Conservation (phyloP, 2,113 vertebrate genomes). For the Gracilinanus agilis region DNA sequence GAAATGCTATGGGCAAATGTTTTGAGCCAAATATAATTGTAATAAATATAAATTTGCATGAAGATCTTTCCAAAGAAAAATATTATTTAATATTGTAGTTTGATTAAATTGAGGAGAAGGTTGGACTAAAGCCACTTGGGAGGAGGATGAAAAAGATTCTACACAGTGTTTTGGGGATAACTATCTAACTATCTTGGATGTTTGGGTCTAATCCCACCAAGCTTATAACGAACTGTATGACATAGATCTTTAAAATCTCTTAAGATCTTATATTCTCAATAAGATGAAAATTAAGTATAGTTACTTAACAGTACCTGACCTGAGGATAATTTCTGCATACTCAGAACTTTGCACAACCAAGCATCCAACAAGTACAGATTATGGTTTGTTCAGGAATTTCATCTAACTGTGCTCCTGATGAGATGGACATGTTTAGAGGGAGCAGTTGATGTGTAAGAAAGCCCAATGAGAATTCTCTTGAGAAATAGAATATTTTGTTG, state of each 20-base stretch:
- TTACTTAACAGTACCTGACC: not conserved
- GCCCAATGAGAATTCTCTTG: not conserved
- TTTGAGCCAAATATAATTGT: not conserved
- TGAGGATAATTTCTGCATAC: not conserved
- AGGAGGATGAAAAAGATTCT: not conserved
- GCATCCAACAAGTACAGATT: not conserved
- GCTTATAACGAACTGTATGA: too few relatives aligned
- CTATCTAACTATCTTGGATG: not conserved
- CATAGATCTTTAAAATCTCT: not conserved
- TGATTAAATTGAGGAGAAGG: conserved; percentile 18
- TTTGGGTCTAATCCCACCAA: not conserved
- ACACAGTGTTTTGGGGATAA: not conserved
- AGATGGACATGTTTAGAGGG: not conserved
- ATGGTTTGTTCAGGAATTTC: not conserved
- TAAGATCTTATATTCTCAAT: not conserved
- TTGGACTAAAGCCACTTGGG: not conserved
- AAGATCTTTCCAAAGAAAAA: conserved; percentile 5
- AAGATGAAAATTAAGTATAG: not conserved
- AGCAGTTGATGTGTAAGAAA: not conserved
- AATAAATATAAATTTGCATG: conserved; percentile 12
- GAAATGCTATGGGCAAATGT: not conserved
- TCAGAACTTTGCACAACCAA: not conserved
- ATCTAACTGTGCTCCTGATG: not conserved
- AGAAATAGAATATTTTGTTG: conserved; percentile 10
- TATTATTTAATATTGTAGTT: not conserved